These are phyloP conservation scores for Paraescarpia echinospica DNA, from an alignment of 1,140 invertebrate genomes.

Conservation along the genomic window DNA sequence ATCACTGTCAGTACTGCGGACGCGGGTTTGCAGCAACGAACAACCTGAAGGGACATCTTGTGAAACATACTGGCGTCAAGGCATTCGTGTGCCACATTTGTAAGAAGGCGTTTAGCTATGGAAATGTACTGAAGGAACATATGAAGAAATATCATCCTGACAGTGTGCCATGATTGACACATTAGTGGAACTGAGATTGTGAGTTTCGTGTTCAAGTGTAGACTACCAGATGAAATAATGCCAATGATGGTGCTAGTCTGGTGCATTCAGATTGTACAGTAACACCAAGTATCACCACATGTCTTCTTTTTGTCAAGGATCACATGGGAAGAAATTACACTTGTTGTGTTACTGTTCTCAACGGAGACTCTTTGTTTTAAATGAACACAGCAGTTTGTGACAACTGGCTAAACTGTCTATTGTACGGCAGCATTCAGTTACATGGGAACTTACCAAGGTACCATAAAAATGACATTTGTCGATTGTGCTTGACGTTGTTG, in stretches of 20 bases:
- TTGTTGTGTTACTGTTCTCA: background rate
- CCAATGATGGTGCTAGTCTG: slow-evolving; percentile 62
- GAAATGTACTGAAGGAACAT: slow-evolving; percentile 6
- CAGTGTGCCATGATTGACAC: background rate
- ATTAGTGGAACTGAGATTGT: background rate
- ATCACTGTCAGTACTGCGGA: slow-evolving; percentile 19
- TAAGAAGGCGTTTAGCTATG: slow-evolving; percentile 3
- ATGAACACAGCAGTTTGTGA: background rate
- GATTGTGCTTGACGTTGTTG: background rate
- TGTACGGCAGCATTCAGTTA: background rate
- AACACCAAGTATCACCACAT: slow-evolving; percentile 76
- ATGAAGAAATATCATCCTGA: slow-evolving; percentile 59
- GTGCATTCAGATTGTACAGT: slow-evolving; percentile 69
- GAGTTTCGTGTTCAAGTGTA: background rate
- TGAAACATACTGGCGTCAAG: slow-evolving; percentile 69
- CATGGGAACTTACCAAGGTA: background rate
- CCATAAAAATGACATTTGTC: background rate
- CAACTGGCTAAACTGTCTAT: background rate
- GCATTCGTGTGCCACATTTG: slow-evolving; percentile 63
- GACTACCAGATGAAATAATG: no score
- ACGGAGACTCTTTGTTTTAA: background rate
- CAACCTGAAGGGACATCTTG: slow-evolving; percentile 22
- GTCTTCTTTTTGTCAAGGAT: slow-evolving; percentile 37
- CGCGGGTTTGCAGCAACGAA: slow-evolving; percentile 15
- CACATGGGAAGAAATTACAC: background rate